Evolutionary conservation across 2,797 vertebrate genomes (phyloP).

Genomic region (Hippocampus kuda): DNA sequence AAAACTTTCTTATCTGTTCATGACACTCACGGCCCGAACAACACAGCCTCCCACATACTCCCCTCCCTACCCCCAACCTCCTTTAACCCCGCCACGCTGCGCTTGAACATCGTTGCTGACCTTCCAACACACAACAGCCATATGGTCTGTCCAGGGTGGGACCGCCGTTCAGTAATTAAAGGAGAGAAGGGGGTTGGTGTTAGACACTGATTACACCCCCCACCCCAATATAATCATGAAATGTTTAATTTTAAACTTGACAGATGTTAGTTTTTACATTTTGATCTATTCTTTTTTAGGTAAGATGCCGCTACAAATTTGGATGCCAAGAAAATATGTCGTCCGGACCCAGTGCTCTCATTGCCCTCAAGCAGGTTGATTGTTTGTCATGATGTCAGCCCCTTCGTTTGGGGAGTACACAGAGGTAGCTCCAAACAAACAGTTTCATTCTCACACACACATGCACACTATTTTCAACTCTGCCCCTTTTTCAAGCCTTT

Average conservation of each 20-base stretch:
- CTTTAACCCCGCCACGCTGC: constrained; percentile 8
- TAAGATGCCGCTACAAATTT: neutral
- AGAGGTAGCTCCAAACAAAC: constrained; percentile 48
- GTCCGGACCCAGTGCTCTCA: constrained; percentile 6
- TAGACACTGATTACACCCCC: constrained; percentile 20
- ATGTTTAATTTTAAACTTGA: constrained; percentile 6
- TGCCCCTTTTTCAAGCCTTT: constrained; percentile 32
- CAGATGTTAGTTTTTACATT: constrained; percentile 31
- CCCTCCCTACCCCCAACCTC: constrained; percentile 18
- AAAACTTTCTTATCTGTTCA: constrained; percentile 41
- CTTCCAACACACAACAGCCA: constrained; percentile 50
- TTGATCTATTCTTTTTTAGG: neutral
- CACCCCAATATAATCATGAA: neutral
- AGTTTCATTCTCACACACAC: constrained; percentile 24
- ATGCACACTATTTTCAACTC: constrained; percentile 37
- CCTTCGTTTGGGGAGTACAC: constrained; percentile 47
- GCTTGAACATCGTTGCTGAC: constrained; percentile 50
- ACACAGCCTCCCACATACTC: constrained; percentile 29
- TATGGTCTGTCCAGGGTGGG: constrained; percentile 50
- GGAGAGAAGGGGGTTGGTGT: constrained; percentile 35
- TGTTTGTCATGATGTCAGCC: constrained; percentile 46
- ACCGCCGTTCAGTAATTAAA: constrained; percentile 45
- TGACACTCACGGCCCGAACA: constrained; percentile 35
- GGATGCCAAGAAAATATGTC: constrained; percentile 4
- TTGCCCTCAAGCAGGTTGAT: constrained; percentile 34